Evolutionary conservation across 2,113 vertebrate species (phyloP).

Genomic region (Fulica atra): DNA sequence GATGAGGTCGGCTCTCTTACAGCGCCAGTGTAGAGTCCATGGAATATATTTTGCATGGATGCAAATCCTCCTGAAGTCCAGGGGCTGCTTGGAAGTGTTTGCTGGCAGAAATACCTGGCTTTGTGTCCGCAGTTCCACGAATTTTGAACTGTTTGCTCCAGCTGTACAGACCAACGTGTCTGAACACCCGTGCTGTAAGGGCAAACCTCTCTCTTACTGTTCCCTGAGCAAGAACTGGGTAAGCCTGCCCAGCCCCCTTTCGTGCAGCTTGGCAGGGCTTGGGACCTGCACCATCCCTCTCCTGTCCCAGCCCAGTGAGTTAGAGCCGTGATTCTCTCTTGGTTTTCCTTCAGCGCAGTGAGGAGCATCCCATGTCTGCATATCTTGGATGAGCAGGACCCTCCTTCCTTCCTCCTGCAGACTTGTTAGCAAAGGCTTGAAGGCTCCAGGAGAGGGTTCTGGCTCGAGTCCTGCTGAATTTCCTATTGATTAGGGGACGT

Average conservation of each 20-base stretch:
- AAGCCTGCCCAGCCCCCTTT: neutral
- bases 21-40: neutral
- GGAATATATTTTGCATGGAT: neutral
- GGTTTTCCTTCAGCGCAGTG: neutral
- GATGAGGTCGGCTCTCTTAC: neutral
- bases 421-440: neutral
- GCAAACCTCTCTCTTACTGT: neutral
- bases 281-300: neutral
- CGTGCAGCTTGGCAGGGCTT: neutral
- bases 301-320: neutral
- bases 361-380: neutral
- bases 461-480: neutral
- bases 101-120: neutral
- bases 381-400: neutral
- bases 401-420: neutral
- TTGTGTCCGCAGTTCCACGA: neutral
- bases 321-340: neutral
- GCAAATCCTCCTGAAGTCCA: neutral
- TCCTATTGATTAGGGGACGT: accelerated
- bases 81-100: neutral
- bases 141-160: neutral
- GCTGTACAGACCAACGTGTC: neutral
- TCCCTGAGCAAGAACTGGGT: neutral
- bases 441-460: neutral
- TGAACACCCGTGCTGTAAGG: neutral